Base-by-base conservation (phyloP, 1,140 invertebrate genomes). In the Cyphomyrmex costatus region DNA sequence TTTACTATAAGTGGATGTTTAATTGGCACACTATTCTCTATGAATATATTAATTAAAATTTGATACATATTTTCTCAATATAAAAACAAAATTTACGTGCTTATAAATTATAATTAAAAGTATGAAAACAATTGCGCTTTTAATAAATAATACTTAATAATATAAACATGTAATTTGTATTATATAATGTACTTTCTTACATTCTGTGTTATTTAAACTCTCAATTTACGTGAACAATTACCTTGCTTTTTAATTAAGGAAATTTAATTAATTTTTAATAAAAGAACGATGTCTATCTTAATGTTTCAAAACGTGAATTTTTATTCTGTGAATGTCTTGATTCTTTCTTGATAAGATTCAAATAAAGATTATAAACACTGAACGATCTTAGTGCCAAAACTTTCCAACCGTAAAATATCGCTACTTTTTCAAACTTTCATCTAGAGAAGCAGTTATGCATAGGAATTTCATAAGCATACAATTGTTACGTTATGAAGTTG, bases 391-490 rank as follows among this genome's bases (percentile, higher is more conserved):
- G n/a, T 42, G 10, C 10, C 30, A 21, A 63, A 63, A 63, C 58
- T 77, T 77, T 24, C 21, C 14, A 78, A 30, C 24, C 36, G 19
- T 61, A 6, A 77, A 61, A 61, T 61, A 63, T 63, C 3, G 33
- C 42, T 46, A 30, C 19, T 65, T 42, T 46, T 78, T 78, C 24
- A 33, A 65, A 78, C 49, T 87, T 88, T 77, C 63, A 83, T 61
- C 56, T 36, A 27, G n/a, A 56, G 5, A 65, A 60, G 53, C 53
- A 70, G 71, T 63, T 53, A 53, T 61, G 63, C 12, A 51, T 21
- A 71, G 30, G 24, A 61, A 70, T 86, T 70, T 86, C 83, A 33
- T 77, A 86, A 86, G 71, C 42, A 10, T 19, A 63, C 51, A 87
- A 87, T 65, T 73, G 10, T n/a, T n/a, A 65, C 24, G 58, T 87